Percentiles rank a stretch among this genome's conserved stretches.
phyloP scores from a whole-genome alignment of 1,140 invertebrate species.

The Megalonaias nervosa region DNA sequence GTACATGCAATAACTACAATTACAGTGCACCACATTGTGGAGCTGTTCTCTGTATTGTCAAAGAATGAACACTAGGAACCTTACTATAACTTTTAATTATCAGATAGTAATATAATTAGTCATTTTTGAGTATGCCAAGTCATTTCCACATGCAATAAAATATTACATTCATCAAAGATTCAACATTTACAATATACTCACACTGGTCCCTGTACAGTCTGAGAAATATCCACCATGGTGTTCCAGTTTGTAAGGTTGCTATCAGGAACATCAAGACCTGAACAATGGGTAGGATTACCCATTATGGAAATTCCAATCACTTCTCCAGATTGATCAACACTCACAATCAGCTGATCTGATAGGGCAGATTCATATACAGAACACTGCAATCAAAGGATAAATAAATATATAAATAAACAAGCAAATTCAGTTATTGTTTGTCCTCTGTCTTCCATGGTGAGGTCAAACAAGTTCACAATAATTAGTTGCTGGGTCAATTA shows the following conservation, averaged over 20 bases:
- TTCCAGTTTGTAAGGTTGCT: constrained; percentile 75
- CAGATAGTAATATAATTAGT: too few species aligned
- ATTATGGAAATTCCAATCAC: constrained; percentile 79
- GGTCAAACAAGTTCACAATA: too few species aligned
- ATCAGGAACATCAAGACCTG: constrained; percentile 43
- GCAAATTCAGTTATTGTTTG: neutral
- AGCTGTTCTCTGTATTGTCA: too few species aligned
- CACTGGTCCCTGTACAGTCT: constrained; percentile 82
- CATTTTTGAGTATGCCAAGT: too few species aligned
- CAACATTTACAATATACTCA: constrained; percentile 71
- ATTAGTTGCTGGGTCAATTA: too few species aligned
- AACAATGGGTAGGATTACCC: constrained; percentile 64
- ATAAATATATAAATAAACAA: constrained; percentile 18
- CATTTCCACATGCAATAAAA: too few species aligned
- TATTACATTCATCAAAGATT: too few species aligned
- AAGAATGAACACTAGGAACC: too few species aligned
- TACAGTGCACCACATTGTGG: too few species aligned
- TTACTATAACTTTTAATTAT: too few species aligned
- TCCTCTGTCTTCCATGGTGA: too few species aligned
- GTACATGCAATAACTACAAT: too few species aligned
- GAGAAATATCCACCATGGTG: constrained; percentile 81
- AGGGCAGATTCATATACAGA: constrained; percentile 78
- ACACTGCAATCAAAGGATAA: constrained; percentile 73
- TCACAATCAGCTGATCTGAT: constrained; percentile 81
- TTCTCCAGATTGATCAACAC: constrained; percentile 81